Evolutionary conservation across 2,888 invertebrate species (phyloP), one percentile per base, ranked within the genome.

Genomic region (Eulithis prunata): DNA sequence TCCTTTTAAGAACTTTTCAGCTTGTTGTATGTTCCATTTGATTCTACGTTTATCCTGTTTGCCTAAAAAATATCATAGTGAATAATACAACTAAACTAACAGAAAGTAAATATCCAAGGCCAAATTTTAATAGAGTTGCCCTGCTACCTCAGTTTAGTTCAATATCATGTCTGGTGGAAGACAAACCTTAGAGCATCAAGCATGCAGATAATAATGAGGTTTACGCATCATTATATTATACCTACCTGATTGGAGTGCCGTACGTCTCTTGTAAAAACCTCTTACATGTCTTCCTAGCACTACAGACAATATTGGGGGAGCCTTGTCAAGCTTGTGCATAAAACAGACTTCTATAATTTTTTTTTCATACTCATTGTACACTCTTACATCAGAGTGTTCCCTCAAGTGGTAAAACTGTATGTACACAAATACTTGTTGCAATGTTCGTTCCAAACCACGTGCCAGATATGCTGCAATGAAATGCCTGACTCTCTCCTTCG

Each of bases 311-410:
- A 81, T 73, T 60, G 71, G 71, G 5, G 83, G 81, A 56, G 84
- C 80, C 62, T 81, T 71, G 36, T 75, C 73, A 12, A 87, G 84
- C 56, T 79, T 74, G 64, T 90, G 83, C 52, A 75, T 72, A 57
- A 86, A 82, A 73, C 87, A 88, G 28, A 88, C 81, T 68, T 85
- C 74, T 79, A 91, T 87, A 10, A 90, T 75, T 80, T 86, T 89
- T 75, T 86, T 80, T 78, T 91, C 91, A 57, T 74, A 69, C 36
- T 68, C n/a, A 47, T 41, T 67, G 46, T 68, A 73, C 8, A 1
- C 13, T 32, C 60, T 68, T 53, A n/a, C 62, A 49, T 64, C 62
- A 21, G 41, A 71, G 74, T 49, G 49, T 49, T 57, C 82, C 82
- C 76, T 80, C 84, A 63, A 77, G 62, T 45, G 75, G 72, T 36